Conservation (phyloP, 2,888 invertebrate genomes). For the Eupithecia tripunctaria region DNA sequence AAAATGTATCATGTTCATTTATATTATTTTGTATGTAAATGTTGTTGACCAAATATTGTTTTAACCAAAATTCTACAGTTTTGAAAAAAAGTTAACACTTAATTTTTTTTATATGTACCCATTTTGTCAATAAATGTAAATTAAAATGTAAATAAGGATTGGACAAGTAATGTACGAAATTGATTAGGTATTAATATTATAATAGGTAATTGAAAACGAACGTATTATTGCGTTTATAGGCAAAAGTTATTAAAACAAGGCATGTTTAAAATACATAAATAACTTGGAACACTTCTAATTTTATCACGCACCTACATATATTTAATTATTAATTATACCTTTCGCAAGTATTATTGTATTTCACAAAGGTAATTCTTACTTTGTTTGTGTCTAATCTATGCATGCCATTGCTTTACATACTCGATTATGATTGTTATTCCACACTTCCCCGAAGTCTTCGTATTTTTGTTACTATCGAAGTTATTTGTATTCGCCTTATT, state of each 20-base stretch:
- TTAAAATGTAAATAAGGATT: constrained; percentile 38
- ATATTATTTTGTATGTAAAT: constrained; percentile 21
- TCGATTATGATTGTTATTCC: not conserved
- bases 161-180: constrained; percentile 50
- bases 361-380: not conserved
- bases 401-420: not conserved
- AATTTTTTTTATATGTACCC: constrained; percentile 1
- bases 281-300: constrained; percentile 41
- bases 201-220: constrained; percentile 61
- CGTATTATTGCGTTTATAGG: constrained; percentile 62
- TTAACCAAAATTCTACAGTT: constrained; percentile 18
- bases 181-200: constrained; percentile 52
- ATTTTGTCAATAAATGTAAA: constrained; percentile 21
- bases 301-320: not conserved
- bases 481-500: not conserved
- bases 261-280: constrained; percentile 74
- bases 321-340: not conserved
- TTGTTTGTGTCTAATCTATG: not conserved
- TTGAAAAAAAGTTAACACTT: not conserved
- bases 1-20: constrained; percentile 20
- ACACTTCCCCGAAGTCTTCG: not conserved
- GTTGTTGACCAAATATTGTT: constrained; percentile 26
- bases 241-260: constrained; percentile 64
- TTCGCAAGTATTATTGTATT: not conserved
- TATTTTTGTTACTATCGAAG: not conserved